These are phyloP conservation scores for Psittacula echo DNA, from an alignment of 2,797 vertebrate genomes.

Conservation along the genomic window DNA sequence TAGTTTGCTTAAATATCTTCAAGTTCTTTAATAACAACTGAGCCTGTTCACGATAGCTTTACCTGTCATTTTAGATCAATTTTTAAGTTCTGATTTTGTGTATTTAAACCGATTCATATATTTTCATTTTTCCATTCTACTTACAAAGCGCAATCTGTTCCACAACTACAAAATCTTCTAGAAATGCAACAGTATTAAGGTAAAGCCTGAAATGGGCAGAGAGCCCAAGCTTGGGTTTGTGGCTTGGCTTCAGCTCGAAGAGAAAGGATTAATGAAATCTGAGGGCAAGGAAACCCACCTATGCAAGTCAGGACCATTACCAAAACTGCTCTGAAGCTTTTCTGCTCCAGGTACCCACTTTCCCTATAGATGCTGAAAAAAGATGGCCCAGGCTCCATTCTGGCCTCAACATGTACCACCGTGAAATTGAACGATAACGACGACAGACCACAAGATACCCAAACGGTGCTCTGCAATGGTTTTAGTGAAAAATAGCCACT, in stretches of 20 bases:
- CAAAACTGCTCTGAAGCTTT: neutral
- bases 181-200: slow-evolving; percentile 23
- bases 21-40: neutral
- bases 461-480: neutral
- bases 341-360: neutral
- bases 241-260: slow-evolving; percentile 32
- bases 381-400: neutral
- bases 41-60: neutral
- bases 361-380: neutral
- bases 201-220: slow-evolving; percentile 18
- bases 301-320: neutral
- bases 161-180: slow-evolving; percentile 16
- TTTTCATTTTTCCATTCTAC: neutral
- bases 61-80: slow-evolving; percentile 3
- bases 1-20: neutral
- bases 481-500: neutral
- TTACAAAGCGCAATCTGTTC: neutral
- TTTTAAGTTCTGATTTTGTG: neutral
- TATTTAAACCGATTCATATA: neutral
- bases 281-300: neutral
- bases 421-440: fast-evolving
- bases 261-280: neutral
- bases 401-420: fast-evolving
- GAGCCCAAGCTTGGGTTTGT: slow-evolving; percentile 17
- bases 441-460: neutral